phyloP scores from a whole-genome alignment of 2,888 invertebrate genomes.

The Drosophila phalerata region DNA sequence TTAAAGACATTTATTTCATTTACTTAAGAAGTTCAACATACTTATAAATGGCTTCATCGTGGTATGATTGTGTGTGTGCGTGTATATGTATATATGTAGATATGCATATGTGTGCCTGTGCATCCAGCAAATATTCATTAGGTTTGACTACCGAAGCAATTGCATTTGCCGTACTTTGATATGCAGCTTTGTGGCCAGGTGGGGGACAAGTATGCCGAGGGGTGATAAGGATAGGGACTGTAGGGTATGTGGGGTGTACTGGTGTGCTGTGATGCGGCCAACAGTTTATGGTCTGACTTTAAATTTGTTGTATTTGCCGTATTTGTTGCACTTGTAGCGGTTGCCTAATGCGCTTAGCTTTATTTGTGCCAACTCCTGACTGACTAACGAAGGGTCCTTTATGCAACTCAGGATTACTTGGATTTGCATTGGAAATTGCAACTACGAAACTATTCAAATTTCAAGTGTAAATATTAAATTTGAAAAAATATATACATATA shows the following conservation, averaged over 20 bases:
- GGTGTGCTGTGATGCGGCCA: conserved; percentile 18
- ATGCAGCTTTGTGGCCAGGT: conserved; percentile 48
- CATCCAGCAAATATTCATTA: conserved; percentile 56
- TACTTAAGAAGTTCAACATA: conserved; percentile 18
- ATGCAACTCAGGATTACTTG: conserved; percentile 16
- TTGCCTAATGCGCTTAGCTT: conserved; percentile 53
- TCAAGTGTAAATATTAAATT: conserved; percentile 23
- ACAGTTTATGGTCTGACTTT: conserved; percentile 51
- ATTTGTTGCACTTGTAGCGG: conserved; percentile 34
- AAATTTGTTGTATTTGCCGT: conserved; percentile 43
- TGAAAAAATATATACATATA: conserved; percentile 1
- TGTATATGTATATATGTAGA: neutral
- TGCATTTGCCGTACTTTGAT: conserved; percentile 50
- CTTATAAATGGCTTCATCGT: neutral
- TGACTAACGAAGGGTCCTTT: conserved; percentile 10
- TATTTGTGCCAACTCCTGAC: conserved; percentile 29
- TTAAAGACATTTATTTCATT: conserved; percentile 28
- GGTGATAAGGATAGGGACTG: neutral
- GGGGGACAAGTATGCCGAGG: neutral
- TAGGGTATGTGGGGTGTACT: neutral
- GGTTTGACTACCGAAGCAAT: conserved; percentile 52
- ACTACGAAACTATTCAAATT: conserved; percentile 20
- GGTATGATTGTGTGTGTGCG: conserved; percentile 13
- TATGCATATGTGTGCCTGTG: conserved; percentile 13
- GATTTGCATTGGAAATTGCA: conserved; percentile 34